These are phyloP conservation scores for Zaprionus bogoriensis DNA, from an alignment of 2,888 invertebrate genomes.

Conservation along the genomic window DNA sequence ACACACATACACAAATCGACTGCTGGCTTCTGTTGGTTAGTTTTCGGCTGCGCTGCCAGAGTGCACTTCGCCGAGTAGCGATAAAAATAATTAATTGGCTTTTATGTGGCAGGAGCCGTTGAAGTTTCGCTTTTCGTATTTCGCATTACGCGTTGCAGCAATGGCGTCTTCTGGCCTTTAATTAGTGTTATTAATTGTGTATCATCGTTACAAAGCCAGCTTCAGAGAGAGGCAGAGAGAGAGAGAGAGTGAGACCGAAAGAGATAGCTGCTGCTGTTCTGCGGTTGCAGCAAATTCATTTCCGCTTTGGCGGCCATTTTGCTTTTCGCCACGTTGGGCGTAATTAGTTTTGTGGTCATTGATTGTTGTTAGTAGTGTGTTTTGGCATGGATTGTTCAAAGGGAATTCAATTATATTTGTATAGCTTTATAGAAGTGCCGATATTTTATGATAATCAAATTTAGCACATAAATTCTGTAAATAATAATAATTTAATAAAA, in stretches of 20 bases:
- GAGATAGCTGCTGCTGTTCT: conserved; percentile 52
- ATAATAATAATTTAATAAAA: no score
- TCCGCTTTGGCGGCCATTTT: conserved; percentile 61
- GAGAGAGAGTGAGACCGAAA: conserved; percentile 19
- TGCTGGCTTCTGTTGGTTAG: conserved; percentile 50
- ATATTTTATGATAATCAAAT: no score
- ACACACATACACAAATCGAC: conserved; percentile 5
- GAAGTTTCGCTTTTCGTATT: conserved; percentile 53
- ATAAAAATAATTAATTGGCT: conserved; percentile 77
- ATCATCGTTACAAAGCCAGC: conserved; percentile 10
- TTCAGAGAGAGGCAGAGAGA: no score
- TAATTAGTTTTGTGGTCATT: conserved; percentile 47
- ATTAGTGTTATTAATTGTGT: conserved; percentile 65
- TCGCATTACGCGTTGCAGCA: conserved; percentile 23
- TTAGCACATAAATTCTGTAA: no score
- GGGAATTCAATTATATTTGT: no score
- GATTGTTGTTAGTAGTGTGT: not conserved
- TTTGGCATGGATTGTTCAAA: not conserved
- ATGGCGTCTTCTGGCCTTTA: conserved; percentile 52
- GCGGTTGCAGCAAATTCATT: conserved; percentile 61
- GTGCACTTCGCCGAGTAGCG: conserved; percentile 58
- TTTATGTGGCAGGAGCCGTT: conserved; percentile 76
- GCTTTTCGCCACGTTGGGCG: conserved; percentile 17
- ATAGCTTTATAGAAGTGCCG: no score
- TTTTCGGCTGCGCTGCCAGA: conserved; percentile 26